Evolutionary conservation across 1,140 invertebrate genomes (phyloP).

Genomic region (Onthophagus taurus): DNA sequence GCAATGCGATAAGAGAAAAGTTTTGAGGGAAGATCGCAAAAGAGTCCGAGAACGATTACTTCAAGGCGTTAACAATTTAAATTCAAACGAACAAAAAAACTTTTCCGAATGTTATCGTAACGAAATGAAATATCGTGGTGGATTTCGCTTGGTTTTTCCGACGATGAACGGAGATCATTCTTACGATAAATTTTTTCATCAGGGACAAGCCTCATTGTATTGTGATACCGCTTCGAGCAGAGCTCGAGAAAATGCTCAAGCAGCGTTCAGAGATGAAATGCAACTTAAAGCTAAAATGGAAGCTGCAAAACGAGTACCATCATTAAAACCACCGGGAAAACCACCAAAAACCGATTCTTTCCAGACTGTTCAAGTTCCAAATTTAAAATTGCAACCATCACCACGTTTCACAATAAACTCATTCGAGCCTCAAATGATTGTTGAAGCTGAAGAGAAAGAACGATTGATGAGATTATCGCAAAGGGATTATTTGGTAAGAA

Average conservation of each 20-base stretch:
- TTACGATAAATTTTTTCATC: slow-evolving; percentile 65
- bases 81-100: slow-evolving; percentile 22
- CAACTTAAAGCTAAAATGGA: slow-evolving; percentile 41
- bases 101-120: slow-evolving; percentile 31
- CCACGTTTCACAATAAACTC: slow-evolving; percentile 30
- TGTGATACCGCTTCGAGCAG: slow-evolving; percentile 69
- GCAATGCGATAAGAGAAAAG: slow-evolving; percentile 65
- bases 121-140: slow-evolving; percentile 44
- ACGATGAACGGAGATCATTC: slow-evolving; percentile 32
- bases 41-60: slow-evolving; percentile 54
- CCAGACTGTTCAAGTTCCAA: neutral
- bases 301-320: slow-evolving; percentile 28
- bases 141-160: slow-evolving; percentile 55
- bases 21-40: slow-evolving; percentile 61
- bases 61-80: slow-evolving; percentile 42
- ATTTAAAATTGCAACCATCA: neutral
- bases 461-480: slow-evolving; percentile 47
- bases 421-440: slow-evolving; percentile 52
- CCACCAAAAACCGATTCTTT: slow-evolving; percentile 12
- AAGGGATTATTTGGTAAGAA: slow-evolving; percentile 51
- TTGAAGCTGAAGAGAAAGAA: slow-evolving; percentile 54
- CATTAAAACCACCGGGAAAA: slow-evolving; percentile 18
- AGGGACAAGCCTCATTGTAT: slow-evolving; percentile 60
- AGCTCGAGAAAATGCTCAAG: slow-evolving; percentile 57
- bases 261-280: slow-evolving; percentile 50